Percentiles rank a stretch among this genome's conserved stretches.
Conservation (phyloP, 2,113 vertebrate species). For the Sterna hirundo region DNA sequence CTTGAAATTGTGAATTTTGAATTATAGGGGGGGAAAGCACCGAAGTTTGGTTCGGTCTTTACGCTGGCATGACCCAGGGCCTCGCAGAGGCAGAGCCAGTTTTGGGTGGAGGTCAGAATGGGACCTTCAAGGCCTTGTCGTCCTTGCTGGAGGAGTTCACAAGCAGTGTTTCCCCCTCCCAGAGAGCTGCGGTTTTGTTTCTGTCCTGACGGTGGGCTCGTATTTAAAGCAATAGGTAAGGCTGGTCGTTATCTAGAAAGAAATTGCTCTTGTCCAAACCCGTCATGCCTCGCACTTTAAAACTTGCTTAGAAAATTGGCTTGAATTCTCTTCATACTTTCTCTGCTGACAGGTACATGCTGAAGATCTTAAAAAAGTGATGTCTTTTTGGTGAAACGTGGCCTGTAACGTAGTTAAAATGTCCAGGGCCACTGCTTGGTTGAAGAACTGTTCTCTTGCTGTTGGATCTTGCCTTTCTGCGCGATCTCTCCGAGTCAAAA, state of each 20-base stretch:
- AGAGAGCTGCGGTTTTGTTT: not conserved
- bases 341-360: not conserved
- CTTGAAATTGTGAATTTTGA: not conserved
- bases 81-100: not conserved
- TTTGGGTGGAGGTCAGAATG: not conserved
- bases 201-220: not conserved
- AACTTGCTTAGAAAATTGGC: not conserved
- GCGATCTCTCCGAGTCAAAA: not conserved
- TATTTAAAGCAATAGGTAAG: not conserved
- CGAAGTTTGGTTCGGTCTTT: not conserved
- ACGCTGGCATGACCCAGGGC: not conserved
- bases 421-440: not conserved
- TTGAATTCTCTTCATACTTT: not conserved
- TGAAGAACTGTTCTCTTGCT: not conserved
- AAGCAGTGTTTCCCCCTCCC: not conserved
- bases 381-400: not conserved
- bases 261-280: not conserved
- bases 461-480: not conserved
- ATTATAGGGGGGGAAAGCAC: rapidly evolving
- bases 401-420: not conserved
- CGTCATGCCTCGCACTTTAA: not conserved
- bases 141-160: not conserved
- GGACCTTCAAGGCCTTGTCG: not conserved
- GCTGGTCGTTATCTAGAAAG: not conserved
- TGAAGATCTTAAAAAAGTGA: not conserved